Base-by-base conservation (phyloP, 2,888 invertebrate genomes). In the Leistus spinibarbis region DNA sequence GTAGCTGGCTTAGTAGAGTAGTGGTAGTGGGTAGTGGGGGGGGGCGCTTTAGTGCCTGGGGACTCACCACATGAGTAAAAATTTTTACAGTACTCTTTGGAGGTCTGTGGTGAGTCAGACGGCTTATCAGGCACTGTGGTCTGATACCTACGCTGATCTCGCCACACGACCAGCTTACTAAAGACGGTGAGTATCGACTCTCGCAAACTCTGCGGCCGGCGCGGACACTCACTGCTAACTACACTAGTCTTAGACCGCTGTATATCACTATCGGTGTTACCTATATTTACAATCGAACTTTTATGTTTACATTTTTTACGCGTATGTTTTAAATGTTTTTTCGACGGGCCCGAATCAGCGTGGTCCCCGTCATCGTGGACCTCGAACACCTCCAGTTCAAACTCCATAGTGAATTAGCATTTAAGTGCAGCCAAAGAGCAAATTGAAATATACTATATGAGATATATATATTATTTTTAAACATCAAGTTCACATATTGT, bases 111-210 rank as follows among this genome's bases (percentile, higher is more conserved):
- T 70, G 83, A 82, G 76, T 85, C 85, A 56, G 81, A 78, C 0
- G 5, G 40, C 78, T 83, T 84, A 72, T 85, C 85, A 72, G 84
- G 83, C 69, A 83, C 81, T 56, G 84, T 81, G 68, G 83, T 82
- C 76, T 83, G 84, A 79, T 85, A 88, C 78, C 84, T 80, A 56
- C 87, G 84, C 77, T 87, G 85, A 78, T 88, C 86, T 79, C 87
- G 86, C 88, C 88, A 88, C 69, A 85, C 84, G 82, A 90, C 90
- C 83, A 90, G 86, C 84, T 90, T 90, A 80, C 90, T 90, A 79
- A 91, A 87, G 81, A 90, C 88, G 78, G 89, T 89, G 80, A 91
- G 88, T 82, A 92, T 87, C 78, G 91, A 91, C 83, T 91, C 90
- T 80, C 91, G 88, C 81, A 91, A 82, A 75, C 86, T 86, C 77